Evolutionary conservation across 2,113 vertebrate genomes (phyloP).

Genomic region (Cyphomyrus plagiostoma): DNA sequence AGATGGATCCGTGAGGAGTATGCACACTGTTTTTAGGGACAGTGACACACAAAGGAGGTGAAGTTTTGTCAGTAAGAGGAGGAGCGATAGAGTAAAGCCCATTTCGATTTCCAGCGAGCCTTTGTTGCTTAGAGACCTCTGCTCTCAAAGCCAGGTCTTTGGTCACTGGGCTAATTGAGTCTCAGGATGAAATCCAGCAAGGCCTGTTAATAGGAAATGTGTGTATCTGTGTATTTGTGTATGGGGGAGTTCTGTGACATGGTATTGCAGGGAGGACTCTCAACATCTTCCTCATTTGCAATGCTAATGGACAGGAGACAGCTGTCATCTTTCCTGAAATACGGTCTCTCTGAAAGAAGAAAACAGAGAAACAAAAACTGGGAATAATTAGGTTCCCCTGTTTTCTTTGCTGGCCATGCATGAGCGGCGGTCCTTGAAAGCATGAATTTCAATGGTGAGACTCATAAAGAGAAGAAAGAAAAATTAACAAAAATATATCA

Average conservation of each 20-base stretch:
- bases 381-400: slow-evolving; percentile 60
- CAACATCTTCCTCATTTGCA: slow-evolving; percentile 54
- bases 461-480: slow-evolving; percentile 25
- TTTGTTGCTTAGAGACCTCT: slow-evolving; percentile 17
- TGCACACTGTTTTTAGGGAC: neutral
- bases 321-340: slow-evolving; percentile 53
- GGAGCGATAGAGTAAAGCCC: neutral
- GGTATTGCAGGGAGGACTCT: slow-evolving; percentile 23
- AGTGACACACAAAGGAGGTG: neutral
- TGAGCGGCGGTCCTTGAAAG: slow-evolving; percentile 49
- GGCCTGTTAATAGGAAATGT: slow-evolving; percentile 6
- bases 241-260: neutral
- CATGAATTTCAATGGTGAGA: slow-evolving; percentile 61
- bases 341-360: slow-evolving; percentile 42
- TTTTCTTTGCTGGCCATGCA: slow-evolving; percentile 57
- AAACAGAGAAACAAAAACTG: slow-evolving; percentile 51
- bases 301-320: slow-evolving; percentile 61
- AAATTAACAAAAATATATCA: slow-evolving; percentile 16
- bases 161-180: slow-evolving; percentile 19
- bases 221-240: neutral
- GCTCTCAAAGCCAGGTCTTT: slow-evolving; percentile 2
- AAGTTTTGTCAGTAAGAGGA: neutral
- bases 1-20: neutral
- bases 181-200: slow-evolving; percentile 1
- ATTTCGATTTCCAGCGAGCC: neutral